Base-by-base conservation (phyloP, 2,888 invertebrate genomes). In the Ophioninae sp. region DNA sequence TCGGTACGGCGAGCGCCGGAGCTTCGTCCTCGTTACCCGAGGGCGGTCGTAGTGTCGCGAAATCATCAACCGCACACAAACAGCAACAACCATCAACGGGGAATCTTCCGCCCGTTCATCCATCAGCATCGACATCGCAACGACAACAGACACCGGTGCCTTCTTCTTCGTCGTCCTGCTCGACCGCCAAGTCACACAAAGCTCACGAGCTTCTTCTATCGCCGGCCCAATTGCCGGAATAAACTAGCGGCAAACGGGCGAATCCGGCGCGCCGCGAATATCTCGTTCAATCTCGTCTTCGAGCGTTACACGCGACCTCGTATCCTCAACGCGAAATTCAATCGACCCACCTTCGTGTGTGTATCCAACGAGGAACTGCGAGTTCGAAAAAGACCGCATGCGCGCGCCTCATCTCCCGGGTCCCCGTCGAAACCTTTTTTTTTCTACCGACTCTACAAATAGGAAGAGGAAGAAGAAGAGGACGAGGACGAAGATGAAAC, bases 181-280 rank as follows among this genome's bases (percentile, higher is more conserved):
- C 86, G 56, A 81, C 85, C 58, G 81, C 84, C 17, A 81, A 79
- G 77, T 78, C 83, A 68, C 73, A 80, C 67, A 91, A 91, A 79
- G 90, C 88, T 82, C 90, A 89, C 82, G 92, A 92, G 85, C 90
- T 92, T 41, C 86, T 92, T 78, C 89, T 92, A 37, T 92, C 91
- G 61, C 91, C 92, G 76, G 91, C 91, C 76, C 91, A 92, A 85
- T 87, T 92, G 82, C 89, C 90, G 81, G 91, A 91, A 86, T 91
- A 75, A 72, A 44, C 30, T 20, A 9, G 41, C 30, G 20, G 37
- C 37, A 39, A 9, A 61, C 10, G 64, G 20, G n/a, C 58, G 68
- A 68, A 22, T 30, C 30, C n/a, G 67, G 7, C 17, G 63, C 44
- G 30, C 13, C 37, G 63, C 39, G 20, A 56, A 76, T 59, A 61